Evolutionary conservation across 2,797 vertebrate species (phyloP).

Genomic region (Dendrocincla tyrannina): DNA sequence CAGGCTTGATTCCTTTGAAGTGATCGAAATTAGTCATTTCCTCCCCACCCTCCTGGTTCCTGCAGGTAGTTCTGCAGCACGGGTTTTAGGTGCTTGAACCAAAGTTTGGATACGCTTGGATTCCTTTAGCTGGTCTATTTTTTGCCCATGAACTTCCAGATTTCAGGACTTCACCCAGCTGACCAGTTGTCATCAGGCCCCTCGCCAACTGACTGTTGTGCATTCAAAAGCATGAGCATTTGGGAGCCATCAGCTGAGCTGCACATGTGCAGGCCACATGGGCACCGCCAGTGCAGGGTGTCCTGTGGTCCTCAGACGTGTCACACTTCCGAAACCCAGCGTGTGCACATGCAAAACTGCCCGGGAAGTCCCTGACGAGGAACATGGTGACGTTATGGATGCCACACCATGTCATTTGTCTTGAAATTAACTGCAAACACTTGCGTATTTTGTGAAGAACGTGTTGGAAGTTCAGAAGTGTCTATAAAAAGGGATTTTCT

Average conservation of each 20-base stretch:
- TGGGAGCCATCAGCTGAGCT: not conserved
- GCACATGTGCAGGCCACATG: constrained; percentile 34
- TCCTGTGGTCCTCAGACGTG: not conserved
- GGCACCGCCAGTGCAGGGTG: not conserved
- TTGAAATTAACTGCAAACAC: not conserved
- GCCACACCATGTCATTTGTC: not conserved
- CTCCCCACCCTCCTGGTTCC: not conserved
- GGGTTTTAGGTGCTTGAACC: not conserved
- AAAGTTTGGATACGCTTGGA: not conserved
- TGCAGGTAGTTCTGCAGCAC: not conserved
- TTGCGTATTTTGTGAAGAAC: rapidly evolving
- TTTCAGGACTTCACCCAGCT: not conserved
- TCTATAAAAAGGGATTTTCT: not conserved
- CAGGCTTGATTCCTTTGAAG: not conserved
- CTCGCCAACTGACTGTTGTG: not conserved
- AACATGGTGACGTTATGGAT: not conserved
- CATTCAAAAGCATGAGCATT: not conserved
- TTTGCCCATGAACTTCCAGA: not conserved
- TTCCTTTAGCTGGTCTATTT: not conserved
- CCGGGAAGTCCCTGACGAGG: not conserved
- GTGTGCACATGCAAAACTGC: not conserved
- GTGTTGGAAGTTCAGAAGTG: not conserved
- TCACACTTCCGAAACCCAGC: not conserved
- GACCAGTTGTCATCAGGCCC: not conserved
- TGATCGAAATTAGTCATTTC: not conserved